Evolutionary conservation across 1,140 invertebrate genomes (phyloP).

Genomic region (Papilio helenus): DNA sequence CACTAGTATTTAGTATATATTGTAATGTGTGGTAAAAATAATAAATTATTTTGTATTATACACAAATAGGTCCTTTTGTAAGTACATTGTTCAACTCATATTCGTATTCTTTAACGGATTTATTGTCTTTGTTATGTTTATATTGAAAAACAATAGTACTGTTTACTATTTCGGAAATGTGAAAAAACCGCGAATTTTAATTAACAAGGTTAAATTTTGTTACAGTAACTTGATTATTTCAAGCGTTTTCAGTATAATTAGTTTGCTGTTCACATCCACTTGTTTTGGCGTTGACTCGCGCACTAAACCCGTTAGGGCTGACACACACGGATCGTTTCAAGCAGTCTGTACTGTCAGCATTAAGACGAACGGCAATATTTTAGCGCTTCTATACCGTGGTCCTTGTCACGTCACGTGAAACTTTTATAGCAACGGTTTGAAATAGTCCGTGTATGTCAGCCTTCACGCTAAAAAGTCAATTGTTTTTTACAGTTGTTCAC

Average conservation of each 20-base stretch:
- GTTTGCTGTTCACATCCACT: slow-evolving; percentile 25
- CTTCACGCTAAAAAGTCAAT: neutral
- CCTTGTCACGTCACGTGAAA: neutral
- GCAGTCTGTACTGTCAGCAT: neutral
- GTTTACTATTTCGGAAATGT: neutral
- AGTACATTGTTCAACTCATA: too few species aligned
- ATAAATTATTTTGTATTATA: too few species aligned
- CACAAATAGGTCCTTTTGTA: too few species aligned
- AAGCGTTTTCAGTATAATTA: slow-evolving; percentile 25
- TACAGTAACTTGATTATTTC: neutral
- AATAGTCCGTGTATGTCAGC: neutral
- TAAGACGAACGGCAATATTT: neutral
- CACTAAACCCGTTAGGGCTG: neutral
- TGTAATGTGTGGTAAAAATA: too few species aligned
- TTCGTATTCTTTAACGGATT: too few species aligned
- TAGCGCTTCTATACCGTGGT: neutral
- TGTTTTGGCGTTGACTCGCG: slow-evolving; percentile 18
- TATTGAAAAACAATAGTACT: too few species aligned
- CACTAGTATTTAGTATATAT: too few species aligned
- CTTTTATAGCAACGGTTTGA: neutral
- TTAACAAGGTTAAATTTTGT: slow-evolving; percentile 5
- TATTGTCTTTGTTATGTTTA: too few species aligned
- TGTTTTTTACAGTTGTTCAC: slow-evolving; percentile 10
- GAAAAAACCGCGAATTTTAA: neutral
- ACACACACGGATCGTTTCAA: neutral